Conservation (phyloP, 2,113 vertebrate species). For the Rhinopomastus cyanomelas region DNA sequence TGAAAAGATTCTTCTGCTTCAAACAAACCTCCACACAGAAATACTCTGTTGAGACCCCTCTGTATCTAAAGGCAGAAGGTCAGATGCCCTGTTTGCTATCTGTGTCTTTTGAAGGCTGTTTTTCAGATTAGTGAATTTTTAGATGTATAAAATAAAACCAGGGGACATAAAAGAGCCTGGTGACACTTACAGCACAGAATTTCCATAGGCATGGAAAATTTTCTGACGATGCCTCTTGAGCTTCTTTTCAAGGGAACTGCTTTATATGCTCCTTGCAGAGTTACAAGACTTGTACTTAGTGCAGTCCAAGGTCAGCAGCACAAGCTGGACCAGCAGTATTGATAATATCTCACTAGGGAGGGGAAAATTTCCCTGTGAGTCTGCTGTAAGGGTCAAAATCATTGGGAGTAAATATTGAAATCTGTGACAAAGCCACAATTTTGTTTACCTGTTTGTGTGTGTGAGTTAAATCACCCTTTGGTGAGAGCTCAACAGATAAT, state of each 20-base stretch:
- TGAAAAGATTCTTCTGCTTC: not conserved
- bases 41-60: not conserved
- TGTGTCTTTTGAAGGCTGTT: not conserved
- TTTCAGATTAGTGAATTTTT: not conserved
- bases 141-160: not conserved
- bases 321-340: not conserved
- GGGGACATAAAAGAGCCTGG: not conserved
- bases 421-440: accelerated
- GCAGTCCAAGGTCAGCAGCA: not conserved
- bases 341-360: not conserved
- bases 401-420: not conserved
- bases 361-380: not conserved
- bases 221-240: not conserved
- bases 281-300: not conserved
- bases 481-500: not conserved
- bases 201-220: not conserved
- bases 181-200: not conserved
- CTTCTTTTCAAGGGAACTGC: not conserved
- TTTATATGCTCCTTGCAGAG: not conserved
- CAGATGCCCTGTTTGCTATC: not conserved
- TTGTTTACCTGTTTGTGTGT: not conserved
- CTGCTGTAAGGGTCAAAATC: not conserved
- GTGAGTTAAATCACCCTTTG: not conserved
- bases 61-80: not conserved
- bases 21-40: not conserved